These are phyloP conservation scores for Drosophila bifasciata DNA, from an alignment of 1,140 invertebrate species.

Conservation along the genomic window DNA sequence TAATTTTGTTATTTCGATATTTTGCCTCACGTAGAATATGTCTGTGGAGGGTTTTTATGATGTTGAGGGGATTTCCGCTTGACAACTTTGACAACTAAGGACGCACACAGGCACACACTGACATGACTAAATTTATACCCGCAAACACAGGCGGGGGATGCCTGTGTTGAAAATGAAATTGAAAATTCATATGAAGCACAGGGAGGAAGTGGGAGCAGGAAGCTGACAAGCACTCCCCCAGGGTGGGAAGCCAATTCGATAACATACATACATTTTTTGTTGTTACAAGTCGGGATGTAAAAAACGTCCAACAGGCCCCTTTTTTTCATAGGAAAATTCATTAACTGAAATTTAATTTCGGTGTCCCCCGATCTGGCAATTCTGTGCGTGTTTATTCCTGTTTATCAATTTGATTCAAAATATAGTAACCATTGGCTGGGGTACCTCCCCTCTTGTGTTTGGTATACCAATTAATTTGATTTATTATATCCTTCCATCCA, in stretches of 20 bases:
- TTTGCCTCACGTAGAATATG: conserved; percentile 50
- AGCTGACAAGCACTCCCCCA: conserved; percentile 6
- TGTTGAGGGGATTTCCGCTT: conserved; percentile 79
- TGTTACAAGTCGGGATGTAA: conserved; percentile 50
- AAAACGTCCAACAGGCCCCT: conserved; percentile 64
- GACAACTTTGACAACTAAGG: conserved; percentile 80
- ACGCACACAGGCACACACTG: conserved; percentile 37
- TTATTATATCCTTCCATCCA: conserved; percentile 52
- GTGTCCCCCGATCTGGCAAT: conserved; percentile 27
- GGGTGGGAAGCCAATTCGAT: conserved; percentile 63
- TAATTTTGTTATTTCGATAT: conserved; percentile 83
- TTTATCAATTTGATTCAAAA: conserved; percentile 62
- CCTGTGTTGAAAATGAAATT: conserved; percentile 78
- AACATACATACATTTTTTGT: conserved; percentile 29
- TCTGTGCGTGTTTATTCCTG: conserved; percentile 43
- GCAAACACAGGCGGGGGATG: conserved; percentile 19
- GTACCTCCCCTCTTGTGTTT: conserved; percentile 21
- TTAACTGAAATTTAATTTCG: conserved; percentile 61
- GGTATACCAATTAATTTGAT: conserved; percentile 71
- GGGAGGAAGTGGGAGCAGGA: conserved; percentile 16
- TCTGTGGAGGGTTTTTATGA: conserved; percentile 62
- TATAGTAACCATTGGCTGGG: no score
- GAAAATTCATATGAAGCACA: conserved; percentile 72
- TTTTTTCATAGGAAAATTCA: conserved; percentile 23
- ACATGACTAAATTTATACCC: conserved; percentile 69